phyloP scores from a whole-genome alignment of 2,888 invertebrate genomes.

The Rotaria socialis region DNA sequence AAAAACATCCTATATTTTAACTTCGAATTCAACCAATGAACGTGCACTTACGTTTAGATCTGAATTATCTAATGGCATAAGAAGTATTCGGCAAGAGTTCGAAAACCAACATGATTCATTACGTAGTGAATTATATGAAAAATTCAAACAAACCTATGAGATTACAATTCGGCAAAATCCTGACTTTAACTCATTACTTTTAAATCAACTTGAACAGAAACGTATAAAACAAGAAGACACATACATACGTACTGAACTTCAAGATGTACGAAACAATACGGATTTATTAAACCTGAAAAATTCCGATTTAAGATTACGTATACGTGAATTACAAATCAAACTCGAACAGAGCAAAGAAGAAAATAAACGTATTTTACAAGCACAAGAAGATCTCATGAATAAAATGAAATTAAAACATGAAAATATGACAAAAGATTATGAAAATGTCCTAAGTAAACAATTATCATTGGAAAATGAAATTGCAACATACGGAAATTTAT shows the following conservation, averaged over 20 bases:
- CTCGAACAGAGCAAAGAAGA: conserved; percentile 15
- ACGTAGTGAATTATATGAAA: conserved; percentile 40
- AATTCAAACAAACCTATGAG: conserved; percentile 39
- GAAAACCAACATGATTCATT: conserved; percentile 41
- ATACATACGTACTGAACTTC: conserved; percentile 37
- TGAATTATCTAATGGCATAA: conserved; percentile 45
- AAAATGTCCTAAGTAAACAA: conserved; percentile 60
- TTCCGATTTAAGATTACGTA: conserved; percentile 38
- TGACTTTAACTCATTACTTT: neutral
- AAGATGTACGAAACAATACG: conserved; percentile 37
- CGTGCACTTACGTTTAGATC: conserved; percentile 44
- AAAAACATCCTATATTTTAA: neutral
- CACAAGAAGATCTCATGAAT: conserved; percentile 38
- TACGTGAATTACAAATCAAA: conserved; percentile 42
- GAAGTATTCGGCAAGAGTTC: conserved; percentile 43
- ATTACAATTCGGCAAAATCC: conserved; percentile 28
- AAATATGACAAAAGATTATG: conserved; percentile 39
- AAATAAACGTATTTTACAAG: conserved; percentile 8
- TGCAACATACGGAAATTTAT: conserved; percentile 63
- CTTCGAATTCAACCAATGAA: conserved; percentile 15
- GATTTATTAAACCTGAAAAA: conserved; percentile 39
- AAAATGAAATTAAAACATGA: conserved; percentile 39
- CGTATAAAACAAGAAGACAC: conserved; percentile 43
- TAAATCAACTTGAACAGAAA: conserved; percentile 38
- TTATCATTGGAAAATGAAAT: conserved; percentile 63